Conservation (phyloP, 1,140 invertebrate species). For the Melipona quadrifasciata region DNA sequence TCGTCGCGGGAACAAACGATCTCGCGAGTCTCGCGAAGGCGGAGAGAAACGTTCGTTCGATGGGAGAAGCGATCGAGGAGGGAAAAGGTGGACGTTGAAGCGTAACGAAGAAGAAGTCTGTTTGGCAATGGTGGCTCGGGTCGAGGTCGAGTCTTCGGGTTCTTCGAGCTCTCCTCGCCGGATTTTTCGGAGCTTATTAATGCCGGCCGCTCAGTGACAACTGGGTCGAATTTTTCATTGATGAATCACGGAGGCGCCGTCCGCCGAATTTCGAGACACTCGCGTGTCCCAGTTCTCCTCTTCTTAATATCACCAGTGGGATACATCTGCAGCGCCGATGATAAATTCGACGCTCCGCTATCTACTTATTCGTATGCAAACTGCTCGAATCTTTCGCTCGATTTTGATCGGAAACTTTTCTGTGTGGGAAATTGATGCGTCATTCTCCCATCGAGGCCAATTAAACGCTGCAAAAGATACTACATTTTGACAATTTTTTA, state of each 20-base stretch:
- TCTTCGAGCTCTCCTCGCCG: constrained; percentile 32
- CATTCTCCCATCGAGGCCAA: not conserved
- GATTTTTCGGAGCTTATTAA: constrained; percentile 56
- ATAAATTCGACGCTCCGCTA: constrained; percentile 6
- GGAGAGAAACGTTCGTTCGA: too few species aligned
- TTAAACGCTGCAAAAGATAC: too few species aligned
- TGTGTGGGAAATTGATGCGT: rapidly evolving
- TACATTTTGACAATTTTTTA: too few species aligned
- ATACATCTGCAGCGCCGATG: constrained; percentile 46
- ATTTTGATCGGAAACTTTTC: not conserved
- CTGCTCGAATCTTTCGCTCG: not conserved
- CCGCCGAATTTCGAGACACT: constrained; percentile 48
- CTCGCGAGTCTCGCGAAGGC: too few species aligned
- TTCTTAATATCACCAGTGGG: constrained; percentile 2
- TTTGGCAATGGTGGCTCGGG: constrained; percentile 25
- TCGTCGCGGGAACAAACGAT: not conserved
- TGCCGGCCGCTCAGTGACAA: constrained; percentile 49
- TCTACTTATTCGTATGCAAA: not conserved
- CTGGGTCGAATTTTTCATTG: constrained; percentile 66
- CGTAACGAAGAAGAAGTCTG: constrained; percentile 24
- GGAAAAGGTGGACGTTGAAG: not conserved
- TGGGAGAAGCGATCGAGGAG: not conserved
- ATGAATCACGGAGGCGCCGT: constrained; percentile 59
- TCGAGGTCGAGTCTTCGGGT: constrained; percentile 52
- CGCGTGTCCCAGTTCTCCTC: constrained; percentile 45